Base-by-base conservation (phyloP, 92 coral and sea anemone species). In the Pocillopora meandrina region DNA sequence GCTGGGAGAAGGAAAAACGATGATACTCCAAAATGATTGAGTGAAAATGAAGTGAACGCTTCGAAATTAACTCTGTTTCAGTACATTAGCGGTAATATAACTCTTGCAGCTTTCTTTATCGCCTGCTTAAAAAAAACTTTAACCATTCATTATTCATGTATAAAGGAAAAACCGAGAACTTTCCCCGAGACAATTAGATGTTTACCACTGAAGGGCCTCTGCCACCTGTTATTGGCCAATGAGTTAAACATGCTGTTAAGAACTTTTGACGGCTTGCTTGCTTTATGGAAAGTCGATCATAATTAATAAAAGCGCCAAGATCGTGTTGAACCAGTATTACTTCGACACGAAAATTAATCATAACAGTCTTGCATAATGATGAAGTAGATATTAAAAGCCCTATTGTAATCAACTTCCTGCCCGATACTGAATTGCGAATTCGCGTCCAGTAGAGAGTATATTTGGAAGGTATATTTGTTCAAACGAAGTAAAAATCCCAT, bases 171-270 rank as follows among this genome's bases (percentile, higher is more conserved):
- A 63, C 15, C 56, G 60, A 23, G 26, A 23, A 20, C 61, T 1
- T 23, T 14, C 42, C 60, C 17, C 11, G 82, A n/a, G 61, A 36
- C 13, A 18, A 12, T 15, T 3, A 34, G 3, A 56, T 78, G 23
- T 78, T 78, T 78, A 60, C 18, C 65, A 17, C 15, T 36, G 65
- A 78, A 71, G 72, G 72, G 2, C 6, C 21, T 17, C 3, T 1
- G 21, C 3, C 20, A 61, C 20, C n/a, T 61, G 21, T 19, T 47
- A 78, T 78, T 78, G 82, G 82, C 62, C 56, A 78, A 63, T 16
- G 2, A n/a, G 26, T 61, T 20, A 17, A 65, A 9, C 49, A 65
- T 12, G 14, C 58, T 9, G 42, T 78, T 33, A 63, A 10, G 8
- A 63, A 19, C 34, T 1, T 23, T 47, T 76, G 72, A 78, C 82